A percentile compares a stretch with the other conserved stretches of the same genome.
phyloP scores from a whole-genome alignment of 2,888 invertebrate species.

The Protophormia terraenovae region DNA sequence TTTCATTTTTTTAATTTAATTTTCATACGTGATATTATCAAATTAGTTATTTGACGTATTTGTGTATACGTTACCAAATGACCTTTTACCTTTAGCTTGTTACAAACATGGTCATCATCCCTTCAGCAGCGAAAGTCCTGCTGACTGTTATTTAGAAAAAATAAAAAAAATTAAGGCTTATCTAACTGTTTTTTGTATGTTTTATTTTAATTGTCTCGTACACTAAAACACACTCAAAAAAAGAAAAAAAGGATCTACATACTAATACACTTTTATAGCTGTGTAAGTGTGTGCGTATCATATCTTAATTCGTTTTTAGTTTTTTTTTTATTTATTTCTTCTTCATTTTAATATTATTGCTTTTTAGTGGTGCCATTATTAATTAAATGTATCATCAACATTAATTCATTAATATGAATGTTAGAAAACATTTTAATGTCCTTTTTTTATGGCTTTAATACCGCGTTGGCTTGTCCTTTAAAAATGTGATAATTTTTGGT shows the following conservation, averaged over 20 bases:
- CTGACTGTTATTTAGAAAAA: background rate
- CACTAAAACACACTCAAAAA: background rate
- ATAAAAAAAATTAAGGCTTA: conserved; percentile 55
- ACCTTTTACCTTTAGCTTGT: conserved; percentile 48
- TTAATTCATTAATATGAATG: conserved; percentile 51
- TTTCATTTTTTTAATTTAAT: conserved; percentile 17
- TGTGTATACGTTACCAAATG: conserved; percentile 18
- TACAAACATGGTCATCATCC: conserved; percentile 24
- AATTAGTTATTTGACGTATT: conserved; percentile 58
- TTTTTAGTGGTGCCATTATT: conserved; percentile 67
- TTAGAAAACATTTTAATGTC: conserved; percentile 59
- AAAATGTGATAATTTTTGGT: conserved; percentile 44
- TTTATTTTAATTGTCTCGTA: conserved; percentile 75
- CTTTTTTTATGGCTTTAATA: conserved; percentile 45
- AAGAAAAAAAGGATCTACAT: background rate
- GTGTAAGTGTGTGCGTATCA: background rate
- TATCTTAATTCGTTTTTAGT: conserved; percentile 52
- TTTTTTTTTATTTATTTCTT: conserved; percentile 39
- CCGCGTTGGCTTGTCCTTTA: background rate
- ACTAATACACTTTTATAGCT: background rate
- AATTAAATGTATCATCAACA: conserved; percentile 63
- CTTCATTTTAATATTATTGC: conserved; percentile 55
- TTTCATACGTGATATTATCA: conserved; percentile 61
- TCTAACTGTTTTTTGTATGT: conserved; percentile 66
- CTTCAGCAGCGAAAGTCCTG: background rate